These are phyloP conservation scores for Ephydatia muelleri DNA, from an alignment of 37 sponge, comb jelly and placozoan species.

Conservation along the genomic window DNA sequence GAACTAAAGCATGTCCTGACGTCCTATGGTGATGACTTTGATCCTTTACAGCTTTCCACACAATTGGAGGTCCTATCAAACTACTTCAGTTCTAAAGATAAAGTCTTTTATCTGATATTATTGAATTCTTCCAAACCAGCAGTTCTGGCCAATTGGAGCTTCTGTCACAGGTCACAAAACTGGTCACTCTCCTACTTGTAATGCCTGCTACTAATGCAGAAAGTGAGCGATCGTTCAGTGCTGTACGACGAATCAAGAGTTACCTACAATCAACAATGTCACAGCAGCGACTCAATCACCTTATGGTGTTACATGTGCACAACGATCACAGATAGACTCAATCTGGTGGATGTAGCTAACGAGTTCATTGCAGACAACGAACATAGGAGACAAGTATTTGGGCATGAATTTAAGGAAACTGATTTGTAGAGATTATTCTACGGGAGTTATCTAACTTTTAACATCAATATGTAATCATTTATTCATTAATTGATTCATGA, in stretches of 20 bases:
- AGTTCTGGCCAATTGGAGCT: constrained; percentile 11
- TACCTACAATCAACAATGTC: too few species aligned
- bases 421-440: too few species aligned
- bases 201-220: constrained; percentile 55
- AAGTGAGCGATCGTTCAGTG: too few species aligned
- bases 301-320: too few species aligned
- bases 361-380: too few species aligned
- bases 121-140: constrained; percentile 23
- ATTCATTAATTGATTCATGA: too few species aligned
- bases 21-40: constrained; percentile 42
- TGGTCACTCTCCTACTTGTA: constrained; percentile 32
- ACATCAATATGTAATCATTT: too few species aligned
- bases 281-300: too few species aligned
- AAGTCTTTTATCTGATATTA: constrained; percentile 29
- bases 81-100: not conserved
- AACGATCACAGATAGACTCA: constrained; percentile 23
- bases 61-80: constrained; percentile 22
- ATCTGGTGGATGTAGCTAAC: constrained; percentile 31
- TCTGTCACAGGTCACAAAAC: constrained; percentile 13
- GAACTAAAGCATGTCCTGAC: constrained; percentile 24
- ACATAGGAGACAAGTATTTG: too few species aligned
- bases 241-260: too few species aligned
- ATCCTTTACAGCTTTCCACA: constrained; percentile 9
- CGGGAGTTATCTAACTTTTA: too few species aligned
- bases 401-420: too few species aligned